phyloP scores from a whole-genome alignment of 1,140 invertebrate species.

The Habropoda laboriosa region DNA sequence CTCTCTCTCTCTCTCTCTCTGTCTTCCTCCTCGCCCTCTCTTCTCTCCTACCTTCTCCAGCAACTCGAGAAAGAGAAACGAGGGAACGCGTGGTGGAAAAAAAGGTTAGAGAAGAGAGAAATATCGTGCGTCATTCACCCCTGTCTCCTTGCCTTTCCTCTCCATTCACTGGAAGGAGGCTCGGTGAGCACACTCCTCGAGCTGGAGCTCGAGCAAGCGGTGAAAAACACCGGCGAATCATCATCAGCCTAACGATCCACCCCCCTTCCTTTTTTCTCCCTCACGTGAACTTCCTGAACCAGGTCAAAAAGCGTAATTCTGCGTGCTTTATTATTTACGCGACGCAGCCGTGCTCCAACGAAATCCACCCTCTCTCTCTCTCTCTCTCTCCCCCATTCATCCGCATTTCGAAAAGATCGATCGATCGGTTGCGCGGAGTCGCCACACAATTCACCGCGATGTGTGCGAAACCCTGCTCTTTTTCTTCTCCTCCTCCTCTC shows the following conservation, averaged over 20 bases:
- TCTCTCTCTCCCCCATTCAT: not conserved
- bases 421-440: too few species aligned
- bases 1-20: not conserved
- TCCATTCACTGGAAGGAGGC: not conserved
- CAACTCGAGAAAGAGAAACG: not conserved
- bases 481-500: too few species aligned
- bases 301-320: conserved; percentile 14
- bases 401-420: not conserved
- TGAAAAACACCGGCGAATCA: not conserved
- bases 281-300: conserved; percentile 9
- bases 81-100: not conserved
- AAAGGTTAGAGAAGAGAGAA: conserved; percentile 8
- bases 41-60: too few species aligned
- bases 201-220: too few species aligned
- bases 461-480: too few species aligned
- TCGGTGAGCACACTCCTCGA: too few species aligned
- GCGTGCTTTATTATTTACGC: not conserved
- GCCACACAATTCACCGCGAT: too few species aligned
- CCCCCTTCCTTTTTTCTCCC: too few species aligned
- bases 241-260: not conserved
- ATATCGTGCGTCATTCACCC: conserved; percentile 9
- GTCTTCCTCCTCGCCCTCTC: not conserved
- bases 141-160: not conserved
- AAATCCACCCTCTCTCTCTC: too few species aligned
- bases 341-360: not conserved